These are phyloP conservation scores for Synergus japonicus DNA, from an alignment of 2,888 invertebrate species.

Conservation along the genomic window DNA sequence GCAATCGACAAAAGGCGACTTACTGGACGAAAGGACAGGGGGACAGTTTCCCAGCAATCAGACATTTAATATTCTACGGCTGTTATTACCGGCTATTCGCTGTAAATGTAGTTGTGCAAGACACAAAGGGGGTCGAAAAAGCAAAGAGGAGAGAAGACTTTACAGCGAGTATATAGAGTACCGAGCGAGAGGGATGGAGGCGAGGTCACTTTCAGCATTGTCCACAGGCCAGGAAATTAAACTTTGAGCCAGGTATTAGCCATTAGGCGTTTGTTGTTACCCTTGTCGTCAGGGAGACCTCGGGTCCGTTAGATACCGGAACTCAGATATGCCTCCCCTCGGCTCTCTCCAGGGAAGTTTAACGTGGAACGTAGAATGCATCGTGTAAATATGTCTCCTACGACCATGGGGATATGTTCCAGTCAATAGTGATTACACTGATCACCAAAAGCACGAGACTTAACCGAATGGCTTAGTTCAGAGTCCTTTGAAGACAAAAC, in stretches of 20 bases:
- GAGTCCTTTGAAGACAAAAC: neutral
- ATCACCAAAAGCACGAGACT: slow-evolving; percentile 57
- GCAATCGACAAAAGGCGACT: slow-evolving; percentile 25
- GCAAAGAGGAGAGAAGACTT: slow-evolving; percentile 44
- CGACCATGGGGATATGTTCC: slow-evolving; percentile 60
- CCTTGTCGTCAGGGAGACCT: slow-evolving; percentile 72
- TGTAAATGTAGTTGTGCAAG: slow-evolving; percentile 6
- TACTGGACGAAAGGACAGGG: slow-evolving; percentile 7
- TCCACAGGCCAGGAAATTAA: slow-evolving; percentile 75
- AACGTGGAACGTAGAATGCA: slow-evolving; percentile 64
- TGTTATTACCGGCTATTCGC: slow-evolving; percentile 49
- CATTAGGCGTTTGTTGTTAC: slow-evolving; percentile 75
- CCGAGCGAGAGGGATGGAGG: slow-evolving; percentile 42
- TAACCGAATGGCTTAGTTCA: slow-evolving; percentile 40
- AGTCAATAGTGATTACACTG: slow-evolving; percentile 58
- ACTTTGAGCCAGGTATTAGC: slow-evolving; percentile 71
- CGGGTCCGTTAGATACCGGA: slow-evolving; percentile 71
- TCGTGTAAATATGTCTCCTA: slow-evolving; percentile 68
- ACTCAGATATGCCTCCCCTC: slow-evolving; percentile 70
- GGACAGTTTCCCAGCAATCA: slow-evolving; percentile 50
- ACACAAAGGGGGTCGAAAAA: slow-evolving; percentile 35
- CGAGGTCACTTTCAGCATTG: slow-evolving; percentile 63
- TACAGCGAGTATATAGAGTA: slow-evolving; percentile 4
- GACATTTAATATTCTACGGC: slow-evolving; percentile 58
- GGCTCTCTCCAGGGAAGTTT: slow-evolving; percentile 63